Evolutionary conservation across 2,797 vertebrate species (phyloP), one percentile per base, ranked within the genome.

Genomic region (Amazona finschi): DNA sequence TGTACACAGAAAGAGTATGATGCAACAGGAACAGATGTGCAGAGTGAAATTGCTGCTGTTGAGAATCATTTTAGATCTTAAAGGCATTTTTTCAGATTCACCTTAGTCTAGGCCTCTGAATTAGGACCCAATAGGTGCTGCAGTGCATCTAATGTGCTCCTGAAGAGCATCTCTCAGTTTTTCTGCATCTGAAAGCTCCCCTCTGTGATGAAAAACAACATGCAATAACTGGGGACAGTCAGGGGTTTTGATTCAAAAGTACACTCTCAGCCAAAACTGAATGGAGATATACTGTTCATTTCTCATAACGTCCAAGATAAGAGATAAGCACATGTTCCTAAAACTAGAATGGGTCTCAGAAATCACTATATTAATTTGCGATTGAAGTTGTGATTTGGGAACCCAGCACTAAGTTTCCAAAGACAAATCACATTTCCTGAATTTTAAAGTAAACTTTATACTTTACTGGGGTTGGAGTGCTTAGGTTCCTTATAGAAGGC

Each of bases 1-100:
- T 30, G 1, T 22, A 28, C 2, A 72, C 39, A 8, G 5, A 57
- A n/a, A 11, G 4, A 64, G 2, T 11, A 11, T 2, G 3, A 7
- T 73, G 6, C 18, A 49, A 64, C 9, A 58, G 11, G 11, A 72
- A 2, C 2, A 55, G 19, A 17, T 43, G 12, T 74, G 9, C 12
- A 65, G 16, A 39, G 13, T 24, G 5, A 76, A 93, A 28, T 3
- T 27, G 5, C 4, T 27, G 5, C 11, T 78, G 2, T 25, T 38
- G 27, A 85, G 6, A 24, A 3, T 1, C 2, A 20, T 36, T 76
- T 64, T 64, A 13, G 4, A 61, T 61, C 85, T 69, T 7, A n/a
- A 84, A 61, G 11, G 1, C 1, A 5, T 18, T 39, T 67, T 64
- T 64, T 84, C 43, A 67, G 5, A 25, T 60, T 62, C 22, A 3